Base-by-base conservation (phyloP, 92 coral and sea anemone species). In the Blastomussa wellsi region DNA sequence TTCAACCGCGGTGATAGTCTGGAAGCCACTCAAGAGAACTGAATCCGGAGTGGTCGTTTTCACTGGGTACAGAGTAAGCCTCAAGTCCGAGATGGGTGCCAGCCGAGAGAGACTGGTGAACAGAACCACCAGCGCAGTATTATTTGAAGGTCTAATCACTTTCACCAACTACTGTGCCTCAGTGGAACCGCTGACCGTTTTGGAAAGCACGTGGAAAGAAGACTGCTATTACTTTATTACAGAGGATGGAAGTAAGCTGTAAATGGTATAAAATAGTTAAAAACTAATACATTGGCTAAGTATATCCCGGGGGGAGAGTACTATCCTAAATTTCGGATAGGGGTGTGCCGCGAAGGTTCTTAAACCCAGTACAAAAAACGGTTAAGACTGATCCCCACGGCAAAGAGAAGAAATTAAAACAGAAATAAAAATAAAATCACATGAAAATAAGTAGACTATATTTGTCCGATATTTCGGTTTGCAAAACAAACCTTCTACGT, bases 151-250 rank as follows among this genome's bases (percentile, higher is more conserved):
- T 19, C 68, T 93, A 20, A 72, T 64, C 29, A 75, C 90, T 39
- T 93, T 68, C 75, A 74, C 94, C 0, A 82, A 87, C 22, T 93
- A 93, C 62, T 84, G 85, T n/a, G 87, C 80, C 24, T 75, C 67
- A 48, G 87, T 93, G 14, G 83, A 81, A 73, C 94, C 96, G 36
- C 67, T 79, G 84, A 69, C 84, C 3, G 74, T 13, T 17, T 83
- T 83, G 22, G 72, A 3, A 55, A 78, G 87, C 32, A 4, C 11
- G 17, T 41, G 53, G 19, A 47, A 22, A 20, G 87, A 74, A 16
- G 80, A 59, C 10, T 83, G 87, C 42, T 26, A 73, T 74, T 1
- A 74, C 9, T 57, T 83, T 19, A 41, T 47, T 12, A 83, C 87
- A 74, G 80, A 60, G 9, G 87, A 83, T 55, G 57, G 35, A 31